Evolutionary conservation across 2,797 vertebrate genomes (phyloP).

Genomic region (Gymnoscopelus braueri): DNA sequence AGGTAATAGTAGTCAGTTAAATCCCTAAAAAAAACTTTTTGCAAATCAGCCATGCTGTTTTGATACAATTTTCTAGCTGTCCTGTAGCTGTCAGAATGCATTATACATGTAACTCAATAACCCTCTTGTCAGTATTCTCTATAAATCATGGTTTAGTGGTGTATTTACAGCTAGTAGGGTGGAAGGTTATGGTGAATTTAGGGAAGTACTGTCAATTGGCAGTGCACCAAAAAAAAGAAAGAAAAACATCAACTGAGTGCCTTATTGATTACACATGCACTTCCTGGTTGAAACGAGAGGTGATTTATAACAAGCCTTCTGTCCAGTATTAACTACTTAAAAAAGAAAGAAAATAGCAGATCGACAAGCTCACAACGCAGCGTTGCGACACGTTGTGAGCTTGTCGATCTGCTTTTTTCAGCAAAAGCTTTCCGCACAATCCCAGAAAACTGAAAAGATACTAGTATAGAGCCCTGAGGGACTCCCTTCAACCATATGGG

Average conservation of each 20-base stretch:
- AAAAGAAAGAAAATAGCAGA: too few species aligned
- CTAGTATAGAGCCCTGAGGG: too few species aligned
- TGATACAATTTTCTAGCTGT: too few species aligned
- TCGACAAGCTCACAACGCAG: too few species aligned
- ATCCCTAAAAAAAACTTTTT: too few species aligned
- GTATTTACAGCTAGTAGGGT: slow-evolving; percentile 24
- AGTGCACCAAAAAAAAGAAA: neutral
- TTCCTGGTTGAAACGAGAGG: slow-evolving; percentile 35
- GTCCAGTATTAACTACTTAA: slow-evolving; percentile 4
- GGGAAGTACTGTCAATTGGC: slow-evolving; percentile 16
- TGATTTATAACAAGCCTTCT: slow-evolving; percentile 25
- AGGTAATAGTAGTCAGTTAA: too few species aligned
- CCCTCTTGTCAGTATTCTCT: neutral
- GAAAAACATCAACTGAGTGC: slow-evolving; percentile 25
- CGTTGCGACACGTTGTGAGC: too few species aligned
- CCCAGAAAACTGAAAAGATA: too few species aligned
- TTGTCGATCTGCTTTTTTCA: too few species aligned
- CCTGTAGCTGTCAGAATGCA: neutral
- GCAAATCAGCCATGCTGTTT: too few species aligned
- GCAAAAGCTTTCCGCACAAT: too few species aligned
- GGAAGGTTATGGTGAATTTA: slow-evolving; percentile 16
- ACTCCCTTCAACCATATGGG: too few species aligned
- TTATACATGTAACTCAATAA: slow-evolving; percentile 6
- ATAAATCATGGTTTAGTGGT: neutral
- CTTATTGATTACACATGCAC: slow-evolving; percentile 36